Conservation (phyloP, 2,113 vertebrate genomes). For the Ceyx margarethae region DNA sequence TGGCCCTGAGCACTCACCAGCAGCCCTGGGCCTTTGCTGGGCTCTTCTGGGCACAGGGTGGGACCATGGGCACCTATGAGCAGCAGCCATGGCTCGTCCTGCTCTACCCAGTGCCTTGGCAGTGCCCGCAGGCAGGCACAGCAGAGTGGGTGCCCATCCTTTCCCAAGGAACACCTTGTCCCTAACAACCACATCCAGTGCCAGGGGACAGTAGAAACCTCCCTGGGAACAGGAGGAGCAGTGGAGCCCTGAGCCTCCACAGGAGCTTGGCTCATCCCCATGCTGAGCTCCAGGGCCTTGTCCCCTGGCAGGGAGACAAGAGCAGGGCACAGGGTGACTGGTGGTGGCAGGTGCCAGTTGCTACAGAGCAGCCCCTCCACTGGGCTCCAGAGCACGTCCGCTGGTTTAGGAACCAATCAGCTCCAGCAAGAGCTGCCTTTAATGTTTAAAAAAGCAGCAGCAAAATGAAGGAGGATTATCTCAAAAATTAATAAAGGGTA, state of each 20-base stretch:
- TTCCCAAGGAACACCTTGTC: background rate
- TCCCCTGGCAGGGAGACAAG: background rate
- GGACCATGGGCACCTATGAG: fast-evolving
- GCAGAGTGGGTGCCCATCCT: fast-evolving
- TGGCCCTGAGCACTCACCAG: fast-evolving
- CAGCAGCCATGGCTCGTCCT: fast-evolving
- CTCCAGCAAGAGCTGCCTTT: background rate
- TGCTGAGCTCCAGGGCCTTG: fast-evolving
- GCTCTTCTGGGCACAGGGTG: background rate
- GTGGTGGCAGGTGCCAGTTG: background rate
- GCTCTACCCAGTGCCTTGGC: background rate
- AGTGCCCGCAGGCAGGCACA: background rate
- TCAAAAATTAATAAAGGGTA: background rate
- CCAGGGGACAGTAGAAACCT: background rate
- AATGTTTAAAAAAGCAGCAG: background rate
- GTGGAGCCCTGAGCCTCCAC: fast-evolving
- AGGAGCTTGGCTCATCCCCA: background rate
- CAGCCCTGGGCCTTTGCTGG: background rate
- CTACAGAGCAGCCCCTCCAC: background rate
- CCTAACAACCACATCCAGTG: fast-evolving
- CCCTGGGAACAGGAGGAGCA: background rate
- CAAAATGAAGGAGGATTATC: conserved; percentile 29
- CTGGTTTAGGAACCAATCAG: background rate
- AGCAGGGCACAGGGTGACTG: background rate
- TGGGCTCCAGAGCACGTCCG: fast-evolving